A percentile compares a stretch with the other conserved stretches of the same genome.
phyloP scores from a whole-genome alignment of 2,113 vertebrate genomes.

The Carettochelys insculpta region DNA sequence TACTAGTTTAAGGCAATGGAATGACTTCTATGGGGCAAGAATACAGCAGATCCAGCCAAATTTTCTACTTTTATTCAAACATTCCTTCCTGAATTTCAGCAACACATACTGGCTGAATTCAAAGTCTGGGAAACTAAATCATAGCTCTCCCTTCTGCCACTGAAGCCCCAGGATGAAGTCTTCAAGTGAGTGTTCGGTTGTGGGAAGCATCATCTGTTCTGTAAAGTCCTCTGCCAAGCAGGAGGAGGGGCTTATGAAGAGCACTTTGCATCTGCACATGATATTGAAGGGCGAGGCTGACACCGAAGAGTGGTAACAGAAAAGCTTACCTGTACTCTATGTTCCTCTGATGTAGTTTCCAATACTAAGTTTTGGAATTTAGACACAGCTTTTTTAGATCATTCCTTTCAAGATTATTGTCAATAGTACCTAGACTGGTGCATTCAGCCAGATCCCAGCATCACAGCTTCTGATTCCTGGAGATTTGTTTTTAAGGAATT shows the following conservation, averaged over 20 bases:
- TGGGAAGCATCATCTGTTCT: background rate
- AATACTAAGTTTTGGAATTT: background rate
- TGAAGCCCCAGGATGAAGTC: slow-evolving; percentile 10
- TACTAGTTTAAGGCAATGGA: too few species aligned
- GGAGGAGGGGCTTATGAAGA: slow-evolving; percentile 34
- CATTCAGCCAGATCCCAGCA: slow-evolving; percentile 67
- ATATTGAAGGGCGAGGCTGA: background rate
- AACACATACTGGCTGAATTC: background rate
- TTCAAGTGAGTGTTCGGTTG: slow-evolving; percentile 65
- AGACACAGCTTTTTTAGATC: background rate
- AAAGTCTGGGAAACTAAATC: background rate
- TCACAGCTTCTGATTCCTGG: slow-evolving; percentile 52
- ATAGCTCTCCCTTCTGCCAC: background rate
- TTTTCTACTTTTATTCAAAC: background rate
- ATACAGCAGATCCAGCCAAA: background rate
- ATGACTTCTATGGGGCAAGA: too few species aligned
- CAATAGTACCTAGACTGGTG: slow-evolving; percentile 64
- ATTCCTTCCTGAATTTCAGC: background rate
- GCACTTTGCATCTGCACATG: slow-evolving; percentile 13
- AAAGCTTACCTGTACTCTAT: background rate
- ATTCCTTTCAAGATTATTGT: slow-evolving; percentile 34
- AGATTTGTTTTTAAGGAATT: background rate
- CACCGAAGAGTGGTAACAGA: background rate
- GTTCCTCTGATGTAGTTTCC: slow-evolving; percentile 2
- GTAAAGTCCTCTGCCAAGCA: slow-evolving; percentile 59